Evolutionary conservation across 2,888 invertebrate genomes (phyloP).

Genomic region (Clepsis dumicolana): DNA sequence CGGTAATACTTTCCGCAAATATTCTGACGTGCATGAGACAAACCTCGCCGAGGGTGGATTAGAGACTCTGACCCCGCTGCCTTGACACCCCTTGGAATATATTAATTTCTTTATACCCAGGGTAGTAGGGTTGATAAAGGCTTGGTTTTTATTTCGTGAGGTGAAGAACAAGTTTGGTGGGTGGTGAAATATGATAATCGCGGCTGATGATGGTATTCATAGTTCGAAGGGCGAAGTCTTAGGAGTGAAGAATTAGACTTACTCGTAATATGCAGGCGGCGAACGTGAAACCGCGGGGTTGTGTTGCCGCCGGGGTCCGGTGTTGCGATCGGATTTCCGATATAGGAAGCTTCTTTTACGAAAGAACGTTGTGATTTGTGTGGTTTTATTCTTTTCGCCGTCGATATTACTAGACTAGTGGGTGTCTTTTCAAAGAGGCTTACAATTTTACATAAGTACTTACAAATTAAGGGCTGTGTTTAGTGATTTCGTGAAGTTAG

Average conservation of each 20-base stretch:
- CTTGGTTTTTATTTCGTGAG: background rate
- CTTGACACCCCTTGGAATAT: conserved; percentile 50
- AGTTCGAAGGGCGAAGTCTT: conserved; percentile 74
- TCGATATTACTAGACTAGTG: too few relatives aligned
- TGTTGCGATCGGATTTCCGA: conserved; percentile 7
- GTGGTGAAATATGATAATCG: conserved; percentile 82
- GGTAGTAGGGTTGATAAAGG: conserved; percentile 44
- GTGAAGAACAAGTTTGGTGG: conserved; percentile 36
- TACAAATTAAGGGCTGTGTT: too few relatives aligned
- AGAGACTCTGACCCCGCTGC: conserved; percentile 70
- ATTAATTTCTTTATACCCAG: conserved; percentile 33
- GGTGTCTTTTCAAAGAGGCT: background rate
- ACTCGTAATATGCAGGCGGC: conserved; percentile 51
- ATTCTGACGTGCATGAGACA: conserved; percentile 72
- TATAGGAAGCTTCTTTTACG: background rate
- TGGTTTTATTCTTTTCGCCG: background rate
- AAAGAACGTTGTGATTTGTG: background rate
- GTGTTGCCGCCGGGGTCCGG: background rate
- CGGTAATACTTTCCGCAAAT: conserved; percentile 78
- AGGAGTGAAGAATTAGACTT: conserved; percentile 68
- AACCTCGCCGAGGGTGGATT: conserved; percentile 70
- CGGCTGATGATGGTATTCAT: conserved; percentile 82
- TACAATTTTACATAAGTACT: too few relatives aligned
- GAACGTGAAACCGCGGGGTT: conserved; percentile 27
- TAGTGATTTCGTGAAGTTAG: too few relatives aligned